A percentile compares a stretch with the other conserved stretches of the same genome.
phyloP scores from a whole-genome alignment of 2,888 invertebrate species.

The Thysanoteuthis rhombus region DNA sequence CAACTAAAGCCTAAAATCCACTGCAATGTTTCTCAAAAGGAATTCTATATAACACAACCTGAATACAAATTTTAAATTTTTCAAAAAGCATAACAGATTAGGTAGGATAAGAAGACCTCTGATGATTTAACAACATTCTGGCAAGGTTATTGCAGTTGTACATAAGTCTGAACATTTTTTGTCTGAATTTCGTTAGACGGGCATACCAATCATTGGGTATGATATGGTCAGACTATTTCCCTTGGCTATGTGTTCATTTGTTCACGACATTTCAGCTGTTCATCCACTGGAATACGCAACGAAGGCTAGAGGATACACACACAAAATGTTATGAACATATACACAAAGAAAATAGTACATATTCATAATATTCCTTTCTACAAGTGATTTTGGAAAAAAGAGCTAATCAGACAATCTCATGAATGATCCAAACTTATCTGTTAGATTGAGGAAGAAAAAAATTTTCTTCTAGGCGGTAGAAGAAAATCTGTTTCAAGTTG shows the following conservation, averaged over 20 bases:
- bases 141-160: background rate
- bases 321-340: too few relatives aligned
- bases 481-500: background rate
- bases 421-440: background rate
- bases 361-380: background rate
- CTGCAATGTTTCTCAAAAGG: background rate
- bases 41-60: background rate
- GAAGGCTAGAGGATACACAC: too few relatives aligned
- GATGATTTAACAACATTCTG: background rate
- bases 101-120: background rate
- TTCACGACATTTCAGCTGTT: too few relatives aligned
- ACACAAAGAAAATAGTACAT: too few relatives aligned
- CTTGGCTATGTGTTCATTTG: too few relatives aligned
- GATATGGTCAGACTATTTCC: too few relatives aligned
- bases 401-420: background rate
- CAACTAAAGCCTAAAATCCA: background rate
- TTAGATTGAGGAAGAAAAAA: too few relatives aligned
- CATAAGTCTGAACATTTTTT: too few relatives aligned
- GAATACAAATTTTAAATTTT: too few relatives aligned
- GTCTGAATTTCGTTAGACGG: too few relatives aligned
- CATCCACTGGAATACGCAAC: too few relatives aligned
- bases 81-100: background rate
- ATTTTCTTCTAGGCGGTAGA: background rate
- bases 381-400: background rate
- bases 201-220: too few relatives aligned